Evolutionary conservation across 2,797 vertebrate species (phyloP), one percentile per base, ranked within the genome.

Genomic region (Sarcoramphus papa): DNA sequence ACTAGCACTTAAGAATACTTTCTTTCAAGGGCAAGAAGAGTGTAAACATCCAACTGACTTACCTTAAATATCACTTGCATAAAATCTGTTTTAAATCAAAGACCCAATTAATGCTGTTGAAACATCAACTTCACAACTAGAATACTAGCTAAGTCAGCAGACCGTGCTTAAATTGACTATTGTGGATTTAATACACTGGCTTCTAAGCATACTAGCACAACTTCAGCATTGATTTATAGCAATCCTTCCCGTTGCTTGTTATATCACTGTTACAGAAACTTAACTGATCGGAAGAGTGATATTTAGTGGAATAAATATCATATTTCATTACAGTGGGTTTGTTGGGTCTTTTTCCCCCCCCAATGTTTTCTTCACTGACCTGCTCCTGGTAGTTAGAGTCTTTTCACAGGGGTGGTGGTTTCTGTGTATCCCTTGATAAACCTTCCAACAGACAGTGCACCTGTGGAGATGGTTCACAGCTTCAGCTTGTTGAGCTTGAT

Each of bases 331-430:
- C 4, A 6, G 2, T 22, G 30, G 2, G 2, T 24, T 91, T 88
- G 6, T 19, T 69, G 18, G 0, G 0, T 1, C 10, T 40, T 21
- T 25, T 5, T 1, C 3, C 8, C 1, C 8, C 1, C 2, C 0
- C 7, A 1, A 1, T 18, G 6, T 73, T 94, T 94, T 63, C 33
- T 86, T 93, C 33, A 48, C 23, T 92, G 18, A 63, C 22, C 15
- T 40, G 2, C 10, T 82, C 8, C 33, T 56, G 31, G 25, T 4
- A 74, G 14, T 16, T 45, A 16, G 27, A 79, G 7, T 37, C 12
- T 68, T 24, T 63, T 82, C 47, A 73, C 8, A 57, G 6, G 4
- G 1, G 2, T 33, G 4, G 53, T 10, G 12, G 14, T 27, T 54
- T 81, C 50, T 65, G 7, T 62, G 15, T 59, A n/a, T 78, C 64